Base-by-base conservation (phyloP, 2,113 vertebrate genomes). In the Crocuta crocuta region DNA sequence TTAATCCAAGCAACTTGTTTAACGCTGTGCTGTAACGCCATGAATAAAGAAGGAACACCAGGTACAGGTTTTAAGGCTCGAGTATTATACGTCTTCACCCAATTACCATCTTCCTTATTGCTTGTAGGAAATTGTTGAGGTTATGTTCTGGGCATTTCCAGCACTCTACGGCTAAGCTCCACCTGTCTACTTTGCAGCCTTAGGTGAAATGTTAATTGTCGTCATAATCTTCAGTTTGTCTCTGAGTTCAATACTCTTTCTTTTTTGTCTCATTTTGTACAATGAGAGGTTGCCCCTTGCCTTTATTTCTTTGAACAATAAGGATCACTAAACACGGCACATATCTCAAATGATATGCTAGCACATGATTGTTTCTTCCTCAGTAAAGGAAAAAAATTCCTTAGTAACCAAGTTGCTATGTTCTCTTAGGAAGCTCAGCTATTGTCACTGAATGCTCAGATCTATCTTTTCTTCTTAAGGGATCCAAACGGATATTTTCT, bases 341-440 rank as follows among this genome's bases (percentile, higher is more conserved):
- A 82, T 66, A 96, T 93, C 66, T 94, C 88, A 95, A 94, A 79
- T 50, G 53, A 43, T 65, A 80, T 43, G 10, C 90, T 65, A 89
- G 66, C 15, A 24, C 4, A 26, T 45, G 45, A 95, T 43, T 73
- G 48, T 48, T 93, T 96, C 45, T 73, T 94, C 33, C 94, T 91
- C 48, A 70, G 10, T n/a, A 68, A 90, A 81, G 26, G 55, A 79
- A 87, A 89, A 92, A 79, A 39, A 71, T 80, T 95, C 70, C 86
- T 43, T 95, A 70, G 61, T 95, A 91, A 94, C 95, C 74, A 74
- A 50, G 71, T 89, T 91, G 66, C 84, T 86, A 39, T 0, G 9
- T 53, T 89, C 55, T 96, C 74, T 33, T 35, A 79, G 39, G 45
- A 86, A 97, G 71, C 71, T 93, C 19, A 74, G 79, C 48, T 91